Base-by-base conservation (phyloP, 2,113 vertebrate species). In the Chlorodrepanis virens region DNA sequence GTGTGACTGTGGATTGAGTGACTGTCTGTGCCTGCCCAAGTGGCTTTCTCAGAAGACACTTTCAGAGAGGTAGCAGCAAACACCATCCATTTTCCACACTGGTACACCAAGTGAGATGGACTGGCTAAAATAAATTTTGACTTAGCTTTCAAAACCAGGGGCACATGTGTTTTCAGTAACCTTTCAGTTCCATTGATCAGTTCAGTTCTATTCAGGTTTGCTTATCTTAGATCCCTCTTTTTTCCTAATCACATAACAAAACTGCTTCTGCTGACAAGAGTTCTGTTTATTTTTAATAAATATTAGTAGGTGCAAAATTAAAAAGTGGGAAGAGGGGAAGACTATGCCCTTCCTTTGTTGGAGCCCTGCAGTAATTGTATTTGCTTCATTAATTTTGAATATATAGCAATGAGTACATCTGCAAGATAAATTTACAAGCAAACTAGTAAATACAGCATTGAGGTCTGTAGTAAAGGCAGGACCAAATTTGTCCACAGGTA, bases 401-500 rank as follows among this genome's bases (percentile, higher is more conserved):
- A 93, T 28, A 27, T 40, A 94, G 31, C 64, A 93, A 83, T 12
- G 4, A 83, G 33, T 1, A 0, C 29, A 83, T 53, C 60, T 87
- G 68, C 37, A 95, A 93, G 65, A 67, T 68, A 87, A 96, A 91
- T 94, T 91, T 97, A 49, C 42, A 57, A 65, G 5, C 42, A 78
- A 78, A 22, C 22, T 44, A 54, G 20, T 80, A 97, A 96, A 91
- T 74, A 74, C 20, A 95, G 45, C 40, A 29, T 27, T 65, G 74
- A 74, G n/a, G 17, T 40, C 28, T 64, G 6, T 1, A 14, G 57
- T 8, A 39, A 90, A 71, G 71, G 24, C 42, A 89, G 33, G 27
- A 39, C 19, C 7, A 29, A 33, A 83, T 45, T 44, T 94, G 17
- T 49, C 89, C 60, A 14, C 28, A 25, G 25, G 24, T 56, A 57